A percentile compares a stretch with the other conserved stretches of the same genome.
These are phyloP conservation scores for Chloroceryle inda DNA, from an alignment of 2,797 vertebrate genomes.

Conservation along the genomic window DNA sequence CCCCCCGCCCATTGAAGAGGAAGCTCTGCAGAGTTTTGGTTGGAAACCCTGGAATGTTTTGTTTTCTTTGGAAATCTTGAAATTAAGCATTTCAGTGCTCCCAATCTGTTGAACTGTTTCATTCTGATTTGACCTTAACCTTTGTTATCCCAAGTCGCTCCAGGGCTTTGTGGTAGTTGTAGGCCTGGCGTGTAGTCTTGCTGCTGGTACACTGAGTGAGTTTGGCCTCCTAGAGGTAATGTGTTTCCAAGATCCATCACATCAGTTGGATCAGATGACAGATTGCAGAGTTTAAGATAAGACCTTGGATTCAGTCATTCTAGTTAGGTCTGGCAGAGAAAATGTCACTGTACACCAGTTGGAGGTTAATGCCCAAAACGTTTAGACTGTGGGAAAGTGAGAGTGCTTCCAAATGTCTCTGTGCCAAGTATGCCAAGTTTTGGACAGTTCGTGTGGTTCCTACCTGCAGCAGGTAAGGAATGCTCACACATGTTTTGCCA, in stretches of 20 bases:
- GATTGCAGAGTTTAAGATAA: neutral
- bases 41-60: neutral
- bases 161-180: neutral
- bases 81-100: neutral
- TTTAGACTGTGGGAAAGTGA: neutral
- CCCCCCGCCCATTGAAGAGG: neutral
- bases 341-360: neutral
- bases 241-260: neutral
- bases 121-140: conserved; percentile 5
- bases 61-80: neutral
- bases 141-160: neutral
- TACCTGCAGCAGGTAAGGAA: neutral
- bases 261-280: neutral
- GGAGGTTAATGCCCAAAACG: neutral
- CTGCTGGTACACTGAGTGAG: neutral
- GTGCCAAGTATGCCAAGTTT: neutral
- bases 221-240: neutral
- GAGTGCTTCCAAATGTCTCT: neutral
- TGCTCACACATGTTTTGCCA: neutral
- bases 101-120: neutral
- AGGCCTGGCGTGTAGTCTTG: neutral
- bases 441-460: neutral
- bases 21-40: neutral
- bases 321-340: neutral
- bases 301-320: neutral